These are phyloP conservation scores for Falco naumanni DNA, from an alignment of 2,797 vertebrate species.

Conservation along the genomic window DNA sequence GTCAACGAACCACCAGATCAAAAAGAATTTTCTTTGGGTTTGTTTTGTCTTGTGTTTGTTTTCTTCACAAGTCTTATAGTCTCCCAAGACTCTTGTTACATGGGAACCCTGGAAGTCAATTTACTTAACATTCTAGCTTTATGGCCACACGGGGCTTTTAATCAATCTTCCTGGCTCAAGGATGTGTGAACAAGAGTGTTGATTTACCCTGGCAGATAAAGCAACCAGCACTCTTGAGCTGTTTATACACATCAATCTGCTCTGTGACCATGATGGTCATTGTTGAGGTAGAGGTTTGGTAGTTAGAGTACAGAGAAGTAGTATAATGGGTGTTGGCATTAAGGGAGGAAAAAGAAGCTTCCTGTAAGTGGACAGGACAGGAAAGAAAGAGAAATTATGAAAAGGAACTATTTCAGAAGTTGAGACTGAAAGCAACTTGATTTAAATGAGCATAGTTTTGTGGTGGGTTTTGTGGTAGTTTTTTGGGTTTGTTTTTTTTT, in stretches of 20 bases:
- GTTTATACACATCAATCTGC: slow-evolving; percentile 47
- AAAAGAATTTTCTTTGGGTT: background rate
- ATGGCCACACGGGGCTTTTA: background rate
- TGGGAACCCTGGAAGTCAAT: slow-evolving; percentile 21
- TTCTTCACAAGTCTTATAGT: slow-evolving; percentile 1
- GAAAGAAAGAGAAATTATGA: background rate
- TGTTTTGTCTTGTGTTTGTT: slow-evolving; percentile 1
- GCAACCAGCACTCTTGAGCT: background rate
- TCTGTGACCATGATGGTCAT: background rate
- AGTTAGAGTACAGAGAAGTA: background rate
- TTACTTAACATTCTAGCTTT: slow-evolving; percentile 38
- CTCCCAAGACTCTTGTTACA: background rate
- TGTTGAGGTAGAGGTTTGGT: background rate
- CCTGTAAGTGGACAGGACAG: background rate
- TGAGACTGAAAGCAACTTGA: background rate
- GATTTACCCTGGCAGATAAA: slow-evolving; percentile 61
- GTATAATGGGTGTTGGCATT: background rate
- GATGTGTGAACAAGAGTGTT: slow-evolving; percentile 59
- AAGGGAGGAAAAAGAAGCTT: background rate
- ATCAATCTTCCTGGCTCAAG: slow-evolving; percentile 53
- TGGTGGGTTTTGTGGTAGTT: too few relatives aligned
- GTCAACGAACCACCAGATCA: background rate
- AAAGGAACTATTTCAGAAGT: background rate
- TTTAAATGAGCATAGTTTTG: background rate
- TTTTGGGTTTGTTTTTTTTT: background rate